Percentiles rank a stretch among this genome's conserved stretches.
phyloP scores from a whole-genome alignment of 2,888 invertebrate genomes.

The Drosophila macrospina region DNA sequence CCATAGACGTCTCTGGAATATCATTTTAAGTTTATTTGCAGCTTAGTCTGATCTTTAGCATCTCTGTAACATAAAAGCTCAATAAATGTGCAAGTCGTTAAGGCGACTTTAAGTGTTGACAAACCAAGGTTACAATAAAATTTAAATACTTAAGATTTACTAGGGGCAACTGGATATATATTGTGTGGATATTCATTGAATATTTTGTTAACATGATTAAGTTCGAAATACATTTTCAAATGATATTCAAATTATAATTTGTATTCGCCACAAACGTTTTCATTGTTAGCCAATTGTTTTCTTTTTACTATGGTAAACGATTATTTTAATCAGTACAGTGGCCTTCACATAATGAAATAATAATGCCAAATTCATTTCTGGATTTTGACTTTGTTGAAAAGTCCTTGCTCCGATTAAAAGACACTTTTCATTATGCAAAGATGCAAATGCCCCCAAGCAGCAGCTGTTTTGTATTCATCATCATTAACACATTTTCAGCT shows the following conservation, averaged over 20 bases:
- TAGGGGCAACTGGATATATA: not conserved
- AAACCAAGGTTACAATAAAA: conserved; percentile 1
- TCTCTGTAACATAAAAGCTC: not conserved
- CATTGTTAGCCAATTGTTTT: not conserved
- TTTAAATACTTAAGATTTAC: conserved; percentile 1
- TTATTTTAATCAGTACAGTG: not conserved
- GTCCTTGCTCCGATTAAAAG: conserved; percentile 66
- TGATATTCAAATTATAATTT: not conserved
- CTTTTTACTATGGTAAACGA: not conserved
- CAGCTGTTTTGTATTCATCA: conserved; percentile 75
- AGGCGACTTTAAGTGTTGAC: not conserved
- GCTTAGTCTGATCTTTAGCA: conserved; percentile 2
- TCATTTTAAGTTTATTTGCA: conserved; percentile 2
- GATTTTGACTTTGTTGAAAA: conserved; percentile 29
- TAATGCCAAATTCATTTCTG: conserved; percentile 5
- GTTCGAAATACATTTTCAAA: not conserved
- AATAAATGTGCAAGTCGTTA: conserved; percentile 4
- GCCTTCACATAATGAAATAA: conserved; percentile 25
- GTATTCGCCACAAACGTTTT: not conserved
- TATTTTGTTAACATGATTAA: not conserved
- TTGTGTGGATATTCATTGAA: not conserved
- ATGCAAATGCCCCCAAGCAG: conserved; percentile 16
- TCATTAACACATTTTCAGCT: conserved; percentile 77
- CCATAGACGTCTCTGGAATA: conserved; percentile 2
- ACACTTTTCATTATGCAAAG: conserved; percentile 48